These are phyloP conservation scores for Heteromyza rotundicornis DNA, from an alignment of 2,888 invertebrate genomes.

Conservation along the genomic window DNA sequence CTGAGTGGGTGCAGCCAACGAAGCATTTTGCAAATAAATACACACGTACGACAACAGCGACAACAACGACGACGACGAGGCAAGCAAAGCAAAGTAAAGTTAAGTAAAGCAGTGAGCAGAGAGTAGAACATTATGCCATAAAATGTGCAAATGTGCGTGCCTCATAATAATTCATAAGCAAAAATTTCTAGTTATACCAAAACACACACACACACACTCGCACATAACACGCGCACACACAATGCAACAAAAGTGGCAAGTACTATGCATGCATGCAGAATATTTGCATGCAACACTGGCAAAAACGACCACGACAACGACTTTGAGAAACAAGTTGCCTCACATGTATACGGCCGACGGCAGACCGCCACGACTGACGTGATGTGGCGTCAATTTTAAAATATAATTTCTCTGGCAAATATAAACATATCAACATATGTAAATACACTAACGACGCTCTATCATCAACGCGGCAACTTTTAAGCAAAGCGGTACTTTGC, in stretches of 20 bases:
- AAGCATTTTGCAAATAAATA: neutral
- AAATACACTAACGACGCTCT: slow-evolving; percentile 1
- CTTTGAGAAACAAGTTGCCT: too few species aligned
- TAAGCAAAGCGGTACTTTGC: neutral
- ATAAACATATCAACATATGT: neutral
- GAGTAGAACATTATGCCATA: slow-evolving; percentile 47
- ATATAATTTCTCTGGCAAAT: neutral
- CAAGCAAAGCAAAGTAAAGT: too few species aligned
- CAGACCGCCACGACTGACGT: neutral
- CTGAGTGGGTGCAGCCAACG: neutral
- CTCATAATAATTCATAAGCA: slow-evolving; percentile 54
- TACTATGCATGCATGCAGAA: neutral
- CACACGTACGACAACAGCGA: slow-evolving; percentile 2
- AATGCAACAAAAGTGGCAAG: too few species aligned
- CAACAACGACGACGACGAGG: too few species aligned
- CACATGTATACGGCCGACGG: neutral
- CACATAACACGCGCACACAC: neutral
- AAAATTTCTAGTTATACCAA: slow-evolving; percentile 31
- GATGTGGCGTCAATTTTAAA: neutral
- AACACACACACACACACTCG: neutral
- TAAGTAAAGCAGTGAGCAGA: too few species aligned
- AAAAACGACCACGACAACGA: too few species aligned
- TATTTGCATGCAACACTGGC: neutral
- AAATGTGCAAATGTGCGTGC: slow-evolving; percentile 49
- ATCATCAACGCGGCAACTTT: neutral